Base-by-base conservation (phyloP, 2,797 vertebrate species). In the Centropyge bicolor region DNA sequence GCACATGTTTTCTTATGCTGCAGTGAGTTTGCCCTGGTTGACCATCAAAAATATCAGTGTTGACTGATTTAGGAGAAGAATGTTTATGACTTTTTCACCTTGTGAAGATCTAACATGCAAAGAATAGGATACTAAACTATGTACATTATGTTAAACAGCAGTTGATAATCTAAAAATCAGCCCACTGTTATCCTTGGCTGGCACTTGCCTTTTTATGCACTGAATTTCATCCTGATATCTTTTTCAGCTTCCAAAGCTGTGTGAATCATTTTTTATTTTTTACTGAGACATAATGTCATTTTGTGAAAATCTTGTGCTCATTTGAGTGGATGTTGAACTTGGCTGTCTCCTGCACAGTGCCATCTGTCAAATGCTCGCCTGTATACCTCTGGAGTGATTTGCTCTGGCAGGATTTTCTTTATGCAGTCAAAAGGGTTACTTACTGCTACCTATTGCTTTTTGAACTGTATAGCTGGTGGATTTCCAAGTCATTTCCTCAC, bases 401-500 rank as follows among this genome's bases (percentile, higher is more conserved):
- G 40, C 75, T 61, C 70, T 1, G 9, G 80, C 24, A 64, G 46
- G 69, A 31, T 68, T 76, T 14, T 78, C 66, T 70, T 70, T 59
- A 22, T 57, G 27, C 46, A 57, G 46, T 84, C 52, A 72, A 17
- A 74, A 74, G 57, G 12, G 1, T 55, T 82, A 59, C 40, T 48
- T 62, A 63, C 22, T 46, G 63, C 69, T 59, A 59, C 52, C 40
- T 52, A 60, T 60, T 56, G 56, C 72, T 64, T 74, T 80, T 73
- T 67, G 7, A 86, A 65, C 20, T 60, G 20, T 55, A 48, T 35
- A 74, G 36, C 63, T 83, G 69, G 68, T 83, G 45, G 48, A 52
- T 76, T 79, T 84, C 70, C 81, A 81, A 78, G 41, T 78, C 19
- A 78, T 89, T 84, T 81, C 63, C 64, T 70, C 35, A 76, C 52